phyloP scores from a whole-genome alignment of 2,113 vertebrate species.

The Sinocyclocheilus grahami region DNA sequence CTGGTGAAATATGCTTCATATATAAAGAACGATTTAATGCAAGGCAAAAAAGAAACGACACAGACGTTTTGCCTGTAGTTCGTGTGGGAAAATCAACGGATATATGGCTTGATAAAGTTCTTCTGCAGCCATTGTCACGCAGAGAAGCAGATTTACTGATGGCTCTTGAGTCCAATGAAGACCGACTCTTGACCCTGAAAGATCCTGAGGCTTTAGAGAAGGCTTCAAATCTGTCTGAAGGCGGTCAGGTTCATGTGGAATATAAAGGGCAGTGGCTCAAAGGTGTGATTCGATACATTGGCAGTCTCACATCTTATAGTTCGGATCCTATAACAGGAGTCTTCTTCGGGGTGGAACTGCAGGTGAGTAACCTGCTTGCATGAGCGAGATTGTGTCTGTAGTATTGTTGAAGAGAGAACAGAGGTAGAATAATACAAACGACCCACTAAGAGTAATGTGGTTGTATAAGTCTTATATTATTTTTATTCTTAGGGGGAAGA shows the following conservation, averaged over 20 bases:
- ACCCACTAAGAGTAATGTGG: not conserved
- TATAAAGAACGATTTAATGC: constrained; percentile 25
- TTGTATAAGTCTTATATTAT: not conserved
- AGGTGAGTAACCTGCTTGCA: constrained; percentile 68
- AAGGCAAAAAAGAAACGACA: fast-evolving
- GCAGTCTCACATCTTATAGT: not conserved
- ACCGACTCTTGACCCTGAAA: constrained; percentile 29
- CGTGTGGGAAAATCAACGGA: fast-evolving
- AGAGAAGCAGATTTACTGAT: constrained; percentile 66
- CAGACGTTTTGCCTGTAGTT: constrained; percentile 50
- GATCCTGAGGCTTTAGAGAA: constrained; percentile 48
- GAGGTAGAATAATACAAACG: not conserved
- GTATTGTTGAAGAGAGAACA: not conserved
- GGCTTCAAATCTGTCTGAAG: constrained; percentile 56
- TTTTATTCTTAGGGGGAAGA: constrained; percentile 70
- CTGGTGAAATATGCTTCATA: constrained; percentile 73
- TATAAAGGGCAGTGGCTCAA: constrained; percentile 55
- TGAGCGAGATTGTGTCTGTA: not conserved
- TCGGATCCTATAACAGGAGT: constrained; percentile 41
- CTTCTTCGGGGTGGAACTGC: constrained; percentile 81
- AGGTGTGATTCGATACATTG: constrained; percentile 76
- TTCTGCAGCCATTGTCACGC: constrained; percentile 57
- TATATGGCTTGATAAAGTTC: fast-evolving
- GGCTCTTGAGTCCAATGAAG: not conserved
- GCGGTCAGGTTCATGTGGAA: constrained; percentile 65